Evolutionary conservation across 2,113 vertebrate species (phyloP), one percentile per base, ranked within the genome.

Genomic region (Myrmecophaga tridactyla): DNA sequence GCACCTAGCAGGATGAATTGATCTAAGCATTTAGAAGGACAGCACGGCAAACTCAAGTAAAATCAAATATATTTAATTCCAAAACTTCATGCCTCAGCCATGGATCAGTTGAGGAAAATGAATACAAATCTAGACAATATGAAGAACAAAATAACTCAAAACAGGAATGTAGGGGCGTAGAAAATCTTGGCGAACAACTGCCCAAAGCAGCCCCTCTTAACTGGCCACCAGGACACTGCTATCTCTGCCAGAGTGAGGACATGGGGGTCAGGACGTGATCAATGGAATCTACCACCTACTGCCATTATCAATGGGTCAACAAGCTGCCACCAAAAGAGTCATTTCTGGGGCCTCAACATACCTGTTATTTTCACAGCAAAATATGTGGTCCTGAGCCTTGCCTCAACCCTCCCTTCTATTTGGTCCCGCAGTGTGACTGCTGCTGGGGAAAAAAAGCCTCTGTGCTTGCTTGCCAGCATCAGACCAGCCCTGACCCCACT

Each of bases 221-320:
- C 46, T 34, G 20, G 21, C n/a, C 60, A 62, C n/a, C 43, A 39
- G 21, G 31, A 9, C n/a, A 51, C 27, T 53, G 17, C 14, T 43
- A 0, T 21, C 12, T 23, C 6, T 34, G 46, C 3, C 72, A 25
- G 15, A n/a, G 1, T 4, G 41, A 23, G 53, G 12, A 36, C 1
- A 34, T 29, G 36, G 18, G 39, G 43, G 8, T 36, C 7, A 1
- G 31, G 36, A 34, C 67, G 7, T 58, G 39, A 1, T 18, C 29
- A 34, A 27, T 8, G 14, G n/a, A 56, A 65, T 0, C 0, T 2
- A 25, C 2, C 27, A 4, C 10, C 9, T 10, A 10, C 3, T 3
- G 1, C 13, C 82, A 4, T 83, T 41, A 43, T 13, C 29, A 29
- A 20, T 31, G 43, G 14, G 48, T 84, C 67, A 69, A 1, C 20